These are phyloP conservation scores for Sciurus carolinensis DNA, from an alignment of 2,797 vertebrate species.

Conservation along the genomic window DNA sequence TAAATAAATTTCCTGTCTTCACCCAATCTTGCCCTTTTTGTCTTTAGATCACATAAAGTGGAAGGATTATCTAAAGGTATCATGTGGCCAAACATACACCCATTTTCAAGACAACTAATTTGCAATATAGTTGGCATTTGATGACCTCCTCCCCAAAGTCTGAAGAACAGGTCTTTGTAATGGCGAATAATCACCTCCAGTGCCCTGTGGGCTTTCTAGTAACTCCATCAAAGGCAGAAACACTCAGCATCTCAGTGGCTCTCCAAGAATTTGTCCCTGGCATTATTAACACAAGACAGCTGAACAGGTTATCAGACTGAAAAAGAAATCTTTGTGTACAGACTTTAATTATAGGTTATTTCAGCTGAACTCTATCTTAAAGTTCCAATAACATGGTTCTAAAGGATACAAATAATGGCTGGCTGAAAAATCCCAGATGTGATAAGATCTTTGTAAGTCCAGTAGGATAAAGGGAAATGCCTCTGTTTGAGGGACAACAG, in stretches of 20 bases:
- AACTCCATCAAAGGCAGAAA: constrained; percentile 72
- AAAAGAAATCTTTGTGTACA: constrained; percentile 79
- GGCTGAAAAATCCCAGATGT: background rate
- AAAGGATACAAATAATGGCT: constrained; percentile 50
- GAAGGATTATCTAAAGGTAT: constrained; percentile 22
- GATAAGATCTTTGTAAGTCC: background rate
- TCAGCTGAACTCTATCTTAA: constrained; percentile 70
- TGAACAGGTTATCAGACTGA: constrained; percentile 80
- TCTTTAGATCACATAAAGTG: background rate
- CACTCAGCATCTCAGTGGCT: constrained; percentile 75
- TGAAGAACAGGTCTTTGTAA: background rate
- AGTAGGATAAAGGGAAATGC: background rate
- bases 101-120: background rate
- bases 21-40: background rate
- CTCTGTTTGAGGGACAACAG: background rate
- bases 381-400: constrained; percentile 70
- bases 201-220: constrained; percentile 68
- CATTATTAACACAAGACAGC: constrained; percentile 79
- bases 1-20: background rate
- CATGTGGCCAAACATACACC: background rate
- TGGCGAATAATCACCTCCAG: constrained; percentile 60
- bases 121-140: background rate
- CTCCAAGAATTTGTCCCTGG: constrained; percentile 70
- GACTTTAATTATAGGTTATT: constrained; percentile 83
- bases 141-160: background rate